phyloP scores from a whole-genome alignment of 2,113 vertebrate genomes.

The Etia nguti region DNA sequence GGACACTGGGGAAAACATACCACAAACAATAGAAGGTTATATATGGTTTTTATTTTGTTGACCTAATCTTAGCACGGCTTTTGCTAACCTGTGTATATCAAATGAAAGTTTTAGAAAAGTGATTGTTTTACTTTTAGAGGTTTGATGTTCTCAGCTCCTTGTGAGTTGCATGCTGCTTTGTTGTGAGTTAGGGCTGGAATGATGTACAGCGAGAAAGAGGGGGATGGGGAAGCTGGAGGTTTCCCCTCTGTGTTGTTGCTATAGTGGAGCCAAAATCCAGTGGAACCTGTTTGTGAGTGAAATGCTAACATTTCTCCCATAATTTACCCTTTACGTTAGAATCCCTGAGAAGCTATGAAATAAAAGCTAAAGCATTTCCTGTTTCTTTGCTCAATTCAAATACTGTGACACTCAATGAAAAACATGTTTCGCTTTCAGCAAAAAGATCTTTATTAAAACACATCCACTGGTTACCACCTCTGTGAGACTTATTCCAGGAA shows the following conservation, averaged over 20 bases:
- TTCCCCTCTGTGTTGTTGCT: not conserved
- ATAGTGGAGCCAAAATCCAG: constrained; percentile 14
- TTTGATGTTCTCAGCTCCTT: not conserved
- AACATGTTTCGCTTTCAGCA: not conserved
- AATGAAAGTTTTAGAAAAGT: not conserved
- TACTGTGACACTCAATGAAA: not conserved
- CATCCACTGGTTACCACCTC: not conserved
- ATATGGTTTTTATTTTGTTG: not conserved
- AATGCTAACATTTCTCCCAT: not conserved
- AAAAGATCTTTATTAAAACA: constrained; percentile 43
- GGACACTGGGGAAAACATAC: not conserved
- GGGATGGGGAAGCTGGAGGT: constrained; percentile 11
- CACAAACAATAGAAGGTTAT: not conserved
- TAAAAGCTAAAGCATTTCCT: not conserved
- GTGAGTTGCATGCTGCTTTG: not conserved
- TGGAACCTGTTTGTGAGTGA: constrained; percentile 21
- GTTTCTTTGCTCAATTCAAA: not conserved
- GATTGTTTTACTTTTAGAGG: not conserved
- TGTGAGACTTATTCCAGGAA: not conserved
- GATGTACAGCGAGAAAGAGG: not conserved
- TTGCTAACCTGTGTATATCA: not conserved
- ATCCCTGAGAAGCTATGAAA: not conserved
- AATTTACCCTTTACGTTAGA: not conserved
- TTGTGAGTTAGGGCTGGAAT: not conserved
- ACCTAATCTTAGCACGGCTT: not conserved